Evolutionary conservation across 2,113 vertebrate genomes (phyloP), one percentile per base, ranked within the genome.

Genomic region (Abramis brama): DNA sequence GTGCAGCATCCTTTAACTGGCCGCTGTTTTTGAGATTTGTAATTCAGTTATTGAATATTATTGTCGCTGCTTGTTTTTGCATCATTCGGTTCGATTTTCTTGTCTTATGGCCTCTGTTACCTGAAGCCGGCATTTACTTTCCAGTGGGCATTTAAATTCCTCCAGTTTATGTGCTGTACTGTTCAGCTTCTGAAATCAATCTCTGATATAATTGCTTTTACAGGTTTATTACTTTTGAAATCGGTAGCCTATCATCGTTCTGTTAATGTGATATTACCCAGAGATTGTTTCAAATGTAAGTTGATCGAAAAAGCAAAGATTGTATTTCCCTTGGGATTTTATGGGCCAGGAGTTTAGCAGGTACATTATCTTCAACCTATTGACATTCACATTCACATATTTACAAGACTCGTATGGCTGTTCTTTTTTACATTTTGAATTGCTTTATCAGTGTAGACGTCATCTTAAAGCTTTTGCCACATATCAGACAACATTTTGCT

Each of bases 171-270:
- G 92, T 90, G 71, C 19, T 81, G 91, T 17, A 81, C 74, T 93
- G 91, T 86, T 86, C 74, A 73, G 73, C 85, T 77, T 90, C 87
- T 92, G 87, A 89, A 93, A 91, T 89, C 87, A 93, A 89, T 94
- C 88, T 90, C 78, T 85, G 91, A 74, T 64, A 80, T 93, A 94
- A 95, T 94, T 94, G 92, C 91, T 92, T 95, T 92, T 90, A 91
- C 90, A 91, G 80, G 90, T 92, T 89, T 93, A 93, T 94, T 93
- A 92, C 91, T 94, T 93, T 93, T 91, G 92, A 93, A 83, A 93
- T 91, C 87, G 89, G 70, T 86, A 84, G 82, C 92, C 93, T 94
- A 94, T 94, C 92, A 91, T 80, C 11, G 79, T 85, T 68, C 84
- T 62, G 87, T 90, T 91, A 90, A 90, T 93, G 92, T 90, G 93